Base-by-base conservation (phyloP, 1,140 invertebrate genomes). In the fruit fly (Drosophila melanogaster) region DNA sequence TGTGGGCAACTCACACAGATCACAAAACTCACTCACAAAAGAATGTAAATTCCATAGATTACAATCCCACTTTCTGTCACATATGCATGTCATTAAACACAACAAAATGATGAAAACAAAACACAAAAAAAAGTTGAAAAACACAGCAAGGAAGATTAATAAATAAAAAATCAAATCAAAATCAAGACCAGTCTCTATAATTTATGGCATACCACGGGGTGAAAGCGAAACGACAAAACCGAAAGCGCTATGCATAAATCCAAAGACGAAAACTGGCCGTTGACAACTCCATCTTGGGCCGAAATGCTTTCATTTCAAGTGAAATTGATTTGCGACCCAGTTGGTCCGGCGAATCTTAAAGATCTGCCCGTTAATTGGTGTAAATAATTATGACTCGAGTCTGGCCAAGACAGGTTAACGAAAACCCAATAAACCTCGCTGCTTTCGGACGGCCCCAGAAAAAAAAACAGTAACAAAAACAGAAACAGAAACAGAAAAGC, bases 101-200 rank as follows among this genome's bases (percentile, higher is more conserved):
- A 66, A 81, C 70, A 91, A 73, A 89, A 84, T 54, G 61, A 40
- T 59, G 19, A 60, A 77, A 67, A 53, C 50, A 72, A 59, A 61
- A 77, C 78, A 62, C 69, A 79, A 87, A 79, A 87, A 30, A 30
- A 30, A 30, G 30, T 30, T 30, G 30, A 30, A 30, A 30, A 30
- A 10, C 26, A 26, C 30, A 30, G 62, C 69, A 91, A 78, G 67
- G 60, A 84, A 70, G 86, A 90, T 90, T 81, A 83, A 89, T 87
- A 83, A 89, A 90, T 85, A 90, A 90, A 87, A 89, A 90, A 90
- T 89, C 80, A 87, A 87, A 84, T 79, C 74, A 87, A 77, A 91
- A 78, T 87, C 66, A 84, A 67, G 66, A 66, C 78, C 77, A 67
- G 61, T 83, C 47, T 61, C 55, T 54, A 85, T 47, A 69, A 91